Evolutionary conservation across 2,113 vertebrate species (phyloP).

Genomic region (Nicator chloris): DNA sequence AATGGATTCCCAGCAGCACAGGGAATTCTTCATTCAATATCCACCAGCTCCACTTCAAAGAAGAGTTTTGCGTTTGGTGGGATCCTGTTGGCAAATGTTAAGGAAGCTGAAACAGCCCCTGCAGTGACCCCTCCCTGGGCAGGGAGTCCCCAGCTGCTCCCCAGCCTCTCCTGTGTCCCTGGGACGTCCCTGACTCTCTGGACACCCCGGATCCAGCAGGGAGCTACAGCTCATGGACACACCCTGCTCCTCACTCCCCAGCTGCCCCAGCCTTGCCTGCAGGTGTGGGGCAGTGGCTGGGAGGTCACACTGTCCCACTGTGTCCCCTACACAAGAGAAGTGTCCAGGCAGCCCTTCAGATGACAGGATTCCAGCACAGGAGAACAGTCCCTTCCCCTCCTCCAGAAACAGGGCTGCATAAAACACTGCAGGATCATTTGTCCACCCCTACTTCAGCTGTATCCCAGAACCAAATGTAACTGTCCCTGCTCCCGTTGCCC

Average conservation of each 20-base stretch:
- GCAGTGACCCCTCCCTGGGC: not conserved
- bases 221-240: fast-evolving
- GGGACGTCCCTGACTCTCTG: not conserved
- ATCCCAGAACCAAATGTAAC: fast-evolving
- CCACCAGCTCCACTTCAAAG: constrained; percentile 93
- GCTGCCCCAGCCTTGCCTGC: fast-evolving
- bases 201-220: fast-evolving
- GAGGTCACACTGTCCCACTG: fast-evolving
- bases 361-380: fast-evolving
- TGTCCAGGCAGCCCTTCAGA: not conserved
- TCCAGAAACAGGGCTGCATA: fast-evolving
- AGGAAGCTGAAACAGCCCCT: constrained; percentile 55
- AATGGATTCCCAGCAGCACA: not conserved
- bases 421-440: fast-evolving
- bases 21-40: constrained; percentile 77
- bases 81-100: constrained; percentile 82
- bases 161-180: fast-evolving
- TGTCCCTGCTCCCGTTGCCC: not conserved
- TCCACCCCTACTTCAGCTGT: fast-evolving
- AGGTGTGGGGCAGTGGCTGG: fast-evolving
- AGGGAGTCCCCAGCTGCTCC: not conserved
- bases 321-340: fast-evolving
- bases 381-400: not conserved
- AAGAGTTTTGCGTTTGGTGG: constrained; percentile 94
- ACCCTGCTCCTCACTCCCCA: not conserved